Base-by-base conservation (phyloP, 1,140 invertebrate genomes). In the Cydia amplana region DNA sequence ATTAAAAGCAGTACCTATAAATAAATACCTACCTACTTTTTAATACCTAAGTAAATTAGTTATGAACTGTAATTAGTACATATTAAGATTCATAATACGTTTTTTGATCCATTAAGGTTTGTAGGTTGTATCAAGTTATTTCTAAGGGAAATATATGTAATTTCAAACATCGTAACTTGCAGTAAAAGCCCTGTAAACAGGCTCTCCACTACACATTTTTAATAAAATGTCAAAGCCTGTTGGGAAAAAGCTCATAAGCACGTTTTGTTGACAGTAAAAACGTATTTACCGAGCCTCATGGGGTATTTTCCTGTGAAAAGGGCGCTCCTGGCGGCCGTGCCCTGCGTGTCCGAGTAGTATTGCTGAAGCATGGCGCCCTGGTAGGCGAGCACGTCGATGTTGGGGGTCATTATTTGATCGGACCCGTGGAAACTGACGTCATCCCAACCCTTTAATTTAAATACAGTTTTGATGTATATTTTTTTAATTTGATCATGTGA, bases 391-490 rank as follows among this genome's bases (percentile, higher is more conserved):
- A 95, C 94, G 87, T 97, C 97, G 55, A 97, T 96, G 86, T 97
- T 97, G 0, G 96, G 96, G 0, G 97, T 97, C 64, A 95, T 94
- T 81, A 97, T 96, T 92, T 98, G 95, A 78, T 96, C 93, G 0
- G 95, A 96, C 4, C 97, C 97, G 87, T 97, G 97, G 85, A 97
- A 97, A 78, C 97, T 96, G 2, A 98, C 96, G 93, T 98, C 97
- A 87, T 97, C 96, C 94, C 96, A 97, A 10, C 97, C 97, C 96
- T 97, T 76, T 36, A 40, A 36, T 32, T 12, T 70, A 73, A 49
- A 25, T n/a, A 16, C 12, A 14, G 14, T 46, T 25, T 25, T 14
- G 25, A 28, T 73, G 6, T 20, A 40, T 73, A 43, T 43, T 7
- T 36, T 36, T 5, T 32, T 32, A 32, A 43, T 5, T 12, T 12